A percentile compares a stretch with the other conserved stretches of the same genome.
These are phyloP conservation scores for Eristalinus aeneus DNA, from an alignment of 2,888 invertebrate species.

Conservation along the genomic window DNA sequence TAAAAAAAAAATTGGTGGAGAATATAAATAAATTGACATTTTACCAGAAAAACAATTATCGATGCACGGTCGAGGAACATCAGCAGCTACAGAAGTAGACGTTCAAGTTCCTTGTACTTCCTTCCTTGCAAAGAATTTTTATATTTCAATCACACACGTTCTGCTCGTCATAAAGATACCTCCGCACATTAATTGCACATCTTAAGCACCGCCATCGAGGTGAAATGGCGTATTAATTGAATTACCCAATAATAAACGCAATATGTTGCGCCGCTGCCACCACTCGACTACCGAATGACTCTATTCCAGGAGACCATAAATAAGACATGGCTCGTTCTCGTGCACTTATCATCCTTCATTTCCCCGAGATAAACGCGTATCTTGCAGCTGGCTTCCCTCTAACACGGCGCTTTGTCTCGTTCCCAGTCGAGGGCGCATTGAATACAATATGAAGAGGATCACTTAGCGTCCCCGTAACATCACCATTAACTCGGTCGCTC, in stretches of 20 bases:
- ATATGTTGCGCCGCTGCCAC: background rate
- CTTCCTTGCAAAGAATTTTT: background rate
- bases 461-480: background rate
- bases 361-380: background rate
- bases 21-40: too few relatives aligned
- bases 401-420: too few relatives aligned
- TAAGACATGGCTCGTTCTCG: background rate
- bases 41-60: too few relatives aligned
- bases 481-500: constrained; percentile 1
- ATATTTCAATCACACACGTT: background rate
- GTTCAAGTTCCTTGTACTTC: background rate
- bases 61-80: too few relatives aligned
- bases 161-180: background rate
- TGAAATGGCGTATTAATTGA: constrained; percentile 7
- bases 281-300: background rate
- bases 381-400: background rate
- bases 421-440: background rate
- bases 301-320: constrained; percentile 7
- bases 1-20: too few relatives aligned
- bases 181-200: background rate
- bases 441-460: background rate
- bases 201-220: background rate
- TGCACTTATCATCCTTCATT: background rate
- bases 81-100: too few relatives aligned
- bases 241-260: background rate